A percentile compares a stretch with the other conserved stretches of the same genome.
phyloP scores from a whole-genome alignment of 92 coral and sea anemone genomes.

The Phenganax stokvisi region DNA sequence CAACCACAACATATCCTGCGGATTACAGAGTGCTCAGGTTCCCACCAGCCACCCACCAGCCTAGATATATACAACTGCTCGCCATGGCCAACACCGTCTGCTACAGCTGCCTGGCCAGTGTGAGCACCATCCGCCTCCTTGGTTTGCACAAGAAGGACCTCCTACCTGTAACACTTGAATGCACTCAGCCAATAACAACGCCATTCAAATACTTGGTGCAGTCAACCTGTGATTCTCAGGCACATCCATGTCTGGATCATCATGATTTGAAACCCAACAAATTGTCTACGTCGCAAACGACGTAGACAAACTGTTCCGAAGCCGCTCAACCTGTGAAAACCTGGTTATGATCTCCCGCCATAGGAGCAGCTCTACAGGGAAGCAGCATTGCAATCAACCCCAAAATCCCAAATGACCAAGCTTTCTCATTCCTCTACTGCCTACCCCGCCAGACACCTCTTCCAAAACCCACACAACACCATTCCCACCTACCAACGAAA shows the following conservation, averaged over 20 bases:
- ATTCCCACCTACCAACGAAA: constrained; percentile 25
- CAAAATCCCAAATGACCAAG: neutral
- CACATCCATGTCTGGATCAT: constrained; percentile 38
- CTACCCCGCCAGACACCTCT: constrained; percentile 25
- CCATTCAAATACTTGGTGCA: constrained; percentile 26
- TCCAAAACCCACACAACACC: constrained; percentile 44
- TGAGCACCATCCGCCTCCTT: no score
- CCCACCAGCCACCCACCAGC: no score
- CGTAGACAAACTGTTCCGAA: constrained; percentile 47
- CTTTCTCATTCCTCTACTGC: constrained; percentile 21
- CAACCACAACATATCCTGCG: no score
- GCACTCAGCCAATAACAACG: no score
- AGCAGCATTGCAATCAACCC: neutral
- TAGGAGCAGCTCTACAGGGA: neutral
- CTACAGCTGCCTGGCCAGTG: neutral
- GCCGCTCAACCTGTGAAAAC: constrained; percentile 30
- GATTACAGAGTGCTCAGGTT: no score
- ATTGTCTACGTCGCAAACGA: constrained; percentile 43
- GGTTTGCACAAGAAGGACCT: no score
- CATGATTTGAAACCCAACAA: constrained; percentile 39
- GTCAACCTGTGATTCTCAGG: constrained; percentile 51
- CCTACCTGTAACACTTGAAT: no score
- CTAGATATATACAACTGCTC: no score
- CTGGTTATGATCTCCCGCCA: neutral
- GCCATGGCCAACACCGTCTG: constrained; percentile 56